Evolutionary conservation across 2,797 vertebrate species (phyloP), one percentile per base, ranked within the genome.

Genomic region (Mus spretus): DNA sequence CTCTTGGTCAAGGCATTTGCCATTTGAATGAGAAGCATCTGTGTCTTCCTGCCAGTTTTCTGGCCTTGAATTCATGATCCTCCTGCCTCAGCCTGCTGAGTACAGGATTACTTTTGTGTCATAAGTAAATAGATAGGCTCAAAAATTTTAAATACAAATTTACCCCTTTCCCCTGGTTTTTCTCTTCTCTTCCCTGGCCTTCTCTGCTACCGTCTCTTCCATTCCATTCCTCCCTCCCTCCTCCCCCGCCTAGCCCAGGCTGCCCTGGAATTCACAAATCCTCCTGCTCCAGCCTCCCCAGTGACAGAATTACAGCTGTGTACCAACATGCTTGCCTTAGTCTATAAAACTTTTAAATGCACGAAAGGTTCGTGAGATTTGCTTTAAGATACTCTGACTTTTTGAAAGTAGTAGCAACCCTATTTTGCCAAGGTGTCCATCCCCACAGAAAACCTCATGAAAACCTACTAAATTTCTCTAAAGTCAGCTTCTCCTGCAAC

Each of bases 391-490:
- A 80, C 20, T 67, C 31, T 86, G 97, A 14, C 57, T 84, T 77
- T 94, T 93, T 89, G 2, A 89, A 44, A 85, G 50, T 65, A 87
- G 37, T 8, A 31, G 77, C 57, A 59, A 50, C 95, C 92, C 24
- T 88, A 0, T 37, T 47, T 93, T 63, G 40, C 92, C 89, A 96
- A 93, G 98, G 96, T 82, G 79, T 89, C 63, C 96, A 74, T 93
- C 94, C 74, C 53, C 19, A 19, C 82, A 22, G 79, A 85, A 95
- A 94, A 67, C 65, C 67, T 81, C 63, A 80, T 89, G 59, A 86
- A 98, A 98, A 94, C 89, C 86, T 95, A 53, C 87, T 89, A 11
- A 93, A 93, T 70, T 20, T 40, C 11, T 77, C 20, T 24, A 87
- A 97, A 96, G 85, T 1, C 31, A 93, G 82, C 88, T 65, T 90